A percentile compares a stretch with the other conserved stretches of the same genome.
These are phyloP conservation scores for Temnothorax rugatulus DNA, from an alignment of 2,888 invertebrate genomes.

Conservation along the genomic window DNA sequence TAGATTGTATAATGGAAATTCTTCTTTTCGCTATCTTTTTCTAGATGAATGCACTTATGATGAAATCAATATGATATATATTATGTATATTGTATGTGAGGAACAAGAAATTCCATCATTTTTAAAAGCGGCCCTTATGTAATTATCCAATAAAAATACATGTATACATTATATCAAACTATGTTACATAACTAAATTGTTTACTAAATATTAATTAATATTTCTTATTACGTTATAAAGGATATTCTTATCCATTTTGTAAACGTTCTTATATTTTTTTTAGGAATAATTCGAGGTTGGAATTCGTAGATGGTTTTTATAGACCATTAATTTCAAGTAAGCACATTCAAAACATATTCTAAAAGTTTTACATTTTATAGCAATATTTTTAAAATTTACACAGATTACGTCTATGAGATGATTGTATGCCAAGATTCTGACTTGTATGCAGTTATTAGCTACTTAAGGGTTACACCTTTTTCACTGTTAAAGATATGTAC, in stretches of 20 bases:
- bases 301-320: background rate
- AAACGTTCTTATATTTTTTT: background rate
- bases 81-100: background rate
- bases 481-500: background rate
- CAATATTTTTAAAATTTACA: background rate
- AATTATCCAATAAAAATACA: background rate
- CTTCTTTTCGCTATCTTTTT: background rate
- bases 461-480: background rate
- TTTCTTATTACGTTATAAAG: background rate
- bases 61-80: background rate
- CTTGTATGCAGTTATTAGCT: conserved; percentile 4
- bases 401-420: background rate
- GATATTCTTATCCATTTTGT: background rate
- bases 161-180: no score
- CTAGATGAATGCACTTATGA: background rate
- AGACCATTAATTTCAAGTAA: background rate
- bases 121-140: background rate
- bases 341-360: background rate
- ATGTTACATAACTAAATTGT: background rate
- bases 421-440: conserved; percentile 18
- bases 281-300: background rate
- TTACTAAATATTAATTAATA: background rate
- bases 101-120: background rate
- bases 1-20: background rate
- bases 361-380: background rate